A percentile compares a stretch with the other conserved stretches of the same genome.
These are phyloP conservation scores for Drosophila melanosoma DNA, from an alignment of 2,888 invertebrate genomes.

Conservation along the genomic window DNA sequence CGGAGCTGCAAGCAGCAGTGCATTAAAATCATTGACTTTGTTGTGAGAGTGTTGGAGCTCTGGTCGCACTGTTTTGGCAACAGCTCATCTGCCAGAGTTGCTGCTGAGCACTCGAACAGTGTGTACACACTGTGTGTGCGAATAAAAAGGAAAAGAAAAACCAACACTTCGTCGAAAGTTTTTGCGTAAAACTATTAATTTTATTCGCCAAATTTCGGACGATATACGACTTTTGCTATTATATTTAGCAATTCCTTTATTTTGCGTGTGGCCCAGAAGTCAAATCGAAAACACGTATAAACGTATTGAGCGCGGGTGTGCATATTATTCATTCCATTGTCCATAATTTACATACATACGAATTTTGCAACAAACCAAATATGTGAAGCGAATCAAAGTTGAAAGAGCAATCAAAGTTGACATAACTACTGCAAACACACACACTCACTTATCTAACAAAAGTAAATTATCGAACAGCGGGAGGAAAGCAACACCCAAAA, in stretches of 20 bases:
- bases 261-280: slow-evolving; percentile 63
- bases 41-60: not conserved
- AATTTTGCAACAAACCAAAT: slow-evolving; percentile 64
- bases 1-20: not conserved
- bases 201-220: slow-evolving; percentile 61
- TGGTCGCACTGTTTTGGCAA: slow-evolving; percentile 45
- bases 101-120: slow-evolving; percentile 14
- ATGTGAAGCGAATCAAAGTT: slow-evolving; percentile 51
- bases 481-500: slow-evolving; percentile 35
- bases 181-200: slow-evolving; percentile 55
- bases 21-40: not conserved
- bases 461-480: slow-evolving; percentile 74
- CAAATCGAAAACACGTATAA: slow-evolving; percentile 68
- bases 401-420: slow-evolving; percentile 64
- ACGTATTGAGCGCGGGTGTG: slow-evolving; percentile 61
- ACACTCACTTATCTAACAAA: slow-evolving; percentile 28
- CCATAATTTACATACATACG: slow-evolving; percentile 69
- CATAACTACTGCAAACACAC: slow-evolving; percentile 70
- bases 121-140: slow-evolving; percentile 54
- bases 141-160: slow-evolving; percentile 60
- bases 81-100: slow-evolving; percentile 31
- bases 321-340: slow-evolving; percentile 64
- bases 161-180: slow-evolving; percentile 75
- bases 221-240: slow-evolving; percentile 50
- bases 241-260: slow-evolving; percentile 38